Evolutionary conservation across 2,797 vertebrate species (phyloP), one percentile per base, ranked within the genome.

Genomic region (Pristis pectinata): DNA sequence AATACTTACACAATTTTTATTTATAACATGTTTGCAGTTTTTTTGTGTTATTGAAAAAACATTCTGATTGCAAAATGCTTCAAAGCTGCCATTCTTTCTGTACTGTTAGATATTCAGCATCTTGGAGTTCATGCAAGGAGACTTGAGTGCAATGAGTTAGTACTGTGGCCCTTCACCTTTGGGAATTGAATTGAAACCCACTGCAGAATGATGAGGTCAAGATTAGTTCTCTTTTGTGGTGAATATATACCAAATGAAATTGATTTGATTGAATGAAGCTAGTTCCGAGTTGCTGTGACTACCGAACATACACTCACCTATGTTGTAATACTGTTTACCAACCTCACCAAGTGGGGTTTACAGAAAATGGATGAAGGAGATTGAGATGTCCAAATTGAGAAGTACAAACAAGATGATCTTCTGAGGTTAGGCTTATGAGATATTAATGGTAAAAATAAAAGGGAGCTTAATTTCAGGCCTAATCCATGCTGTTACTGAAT

Each of bases 321-420:
- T 59, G 89, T 34, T 89, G 89, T 89, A 61, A 6, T 30, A 89
- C 85, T 89, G 27, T 89, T 89, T 89, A 17, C 53, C 30, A 89
- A 89, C n/a, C 85, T 89, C 53, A 61, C 4, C 13, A 11, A 89
- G 56, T n/a, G 89, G 17, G 30, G 6, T 53, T 87, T 89, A 30
- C 56, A 61, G 56, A 19, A 85, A 56, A 85, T 49, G 53, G 53
- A 13, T 85, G 82, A 53, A 34, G 56, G 30, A 56, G 61, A 89
- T n/a, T 61, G 53, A n/a, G 15, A 89, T 17, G 53, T 59, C 27
- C n/a, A n/a, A n/a, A n/a, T n/a, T 85, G 27, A 30, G 49, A 3
- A 30, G 82, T 56, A 22, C 82, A 53, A 19, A 49, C 2, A 24
- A 24, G 24, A 24, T 83, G 22, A 19, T 83, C 44, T 83, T 83